Evolutionary conservation across 2,797 vertebrate species (phyloP).

Genomic region (Poeciliopsis turneri): DNA sequence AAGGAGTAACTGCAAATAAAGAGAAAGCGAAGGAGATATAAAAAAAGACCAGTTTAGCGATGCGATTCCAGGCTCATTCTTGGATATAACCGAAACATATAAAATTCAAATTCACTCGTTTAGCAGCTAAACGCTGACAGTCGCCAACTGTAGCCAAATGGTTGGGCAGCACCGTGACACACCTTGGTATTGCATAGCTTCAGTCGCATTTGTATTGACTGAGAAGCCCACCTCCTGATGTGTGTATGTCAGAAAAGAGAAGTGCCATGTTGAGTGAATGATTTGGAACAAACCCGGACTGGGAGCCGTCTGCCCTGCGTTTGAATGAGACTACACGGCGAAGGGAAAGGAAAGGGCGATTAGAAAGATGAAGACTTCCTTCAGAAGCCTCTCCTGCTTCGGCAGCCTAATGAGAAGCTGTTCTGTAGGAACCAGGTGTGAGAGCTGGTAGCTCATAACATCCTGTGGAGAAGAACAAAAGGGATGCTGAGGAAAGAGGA

Average conservation of each 20-base stretch:
- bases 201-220: conserved; percentile 41
- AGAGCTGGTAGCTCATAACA: conserved; percentile 49
- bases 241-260: background rate
- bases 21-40: background rate
- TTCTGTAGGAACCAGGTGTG: conserved; percentile 73
- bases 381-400: conserved; percentile 41
- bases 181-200: conserved; percentile 33
- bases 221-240: background rate
- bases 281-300: background rate
- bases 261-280: conserved; percentile 20
- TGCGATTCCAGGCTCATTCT: conserved; percentile 15
- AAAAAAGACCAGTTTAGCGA: conserved; percentile 9
- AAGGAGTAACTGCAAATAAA: conserved; percentile 15
- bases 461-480: conserved; percentile 63
- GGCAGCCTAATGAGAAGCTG: conserved; percentile 60
- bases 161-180: conserved; percentile 30
- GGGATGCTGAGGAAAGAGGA: conserved; percentile 27
- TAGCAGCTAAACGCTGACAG: conserved; percentile 6
- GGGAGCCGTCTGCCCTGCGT: conserved; percentile 12
- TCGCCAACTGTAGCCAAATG: conserved; percentile 30
- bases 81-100: conserved; percentile 13
- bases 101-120: conserved; percentile 9
- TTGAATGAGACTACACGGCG: conserved; percentile 20
- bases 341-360: conserved; percentile 36
- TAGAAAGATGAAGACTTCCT: conserved; percentile 55